Base-by-base conservation (phyloP, 2,113 vertebrate genomes). In the Oxygymnocypris stewartii region DNA sequence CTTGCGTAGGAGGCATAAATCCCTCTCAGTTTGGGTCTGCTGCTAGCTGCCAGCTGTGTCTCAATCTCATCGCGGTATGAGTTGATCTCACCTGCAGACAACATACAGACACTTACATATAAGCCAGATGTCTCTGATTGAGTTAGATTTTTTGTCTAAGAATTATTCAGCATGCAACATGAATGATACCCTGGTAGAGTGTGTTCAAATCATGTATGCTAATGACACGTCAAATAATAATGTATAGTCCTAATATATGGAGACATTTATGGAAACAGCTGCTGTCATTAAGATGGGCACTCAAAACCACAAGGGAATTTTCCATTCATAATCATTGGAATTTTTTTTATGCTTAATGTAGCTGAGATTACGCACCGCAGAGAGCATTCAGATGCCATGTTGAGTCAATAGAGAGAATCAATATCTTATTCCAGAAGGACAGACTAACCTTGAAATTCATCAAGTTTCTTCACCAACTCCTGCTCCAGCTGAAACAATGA, bases 1-100 rank as follows among this genome's bases (percentile, higher is more conserved):
- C 94, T 96, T 23, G 94, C 76, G 82, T 95, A 97, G 90, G 94
- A 95, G 18, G 96, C 95, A 35, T 97, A 97, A 54, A 97, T 93
- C 0, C 98, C 96, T 92, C 95, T 96, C n/a, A 95, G 93, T 92
- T 96, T 98, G 0, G 98, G 97, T 79, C 96, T 95, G 73, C 96
- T 97, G 89, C 94, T 98, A 87, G 97, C 23, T 42, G 49, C 97
- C 89, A 99, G 93, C 86, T 99, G 97, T 1, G 94, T 96, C 93
- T 99, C 98, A 4, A 99, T 99, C 90, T 97, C 97, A 3, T 99
- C 96, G 84, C 97, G 96, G 91, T 98, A 99, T 89, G 93, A 96
- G 82, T 93, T 96, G 93, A 99, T 99, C 90, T 99, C 97, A 88
- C 97, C 98, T 99, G 90, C 31, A 31, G 49, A 69, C 79, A 3